Evolutionary conservation across 2,797 vertebrate species (phyloP), one percentile per base, ranked within the genome.

Genomic region (Lutjanus campechanus): DNA sequence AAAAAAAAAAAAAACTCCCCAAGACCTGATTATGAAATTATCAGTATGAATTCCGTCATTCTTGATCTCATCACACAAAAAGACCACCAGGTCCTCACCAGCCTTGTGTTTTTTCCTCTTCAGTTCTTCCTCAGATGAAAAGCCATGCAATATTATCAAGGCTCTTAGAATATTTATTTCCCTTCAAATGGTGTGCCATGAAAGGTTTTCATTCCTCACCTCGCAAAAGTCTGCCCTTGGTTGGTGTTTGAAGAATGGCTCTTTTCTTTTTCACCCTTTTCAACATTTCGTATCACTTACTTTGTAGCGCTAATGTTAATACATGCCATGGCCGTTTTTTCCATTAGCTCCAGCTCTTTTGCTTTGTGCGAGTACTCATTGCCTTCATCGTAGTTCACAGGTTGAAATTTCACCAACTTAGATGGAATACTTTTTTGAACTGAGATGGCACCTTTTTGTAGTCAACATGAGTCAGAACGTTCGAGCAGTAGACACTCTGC

Each of bases 251-350:
- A 73, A 74, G 61, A 82, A 65, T 17, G 5, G 1, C 53, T 69
- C 50, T 71, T 84, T 73, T 53, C 29, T 36, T 75, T 70, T 78
- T 69, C 60, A 65, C 58, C 60, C 68, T 25, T 77, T 79, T 56
- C 41, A 71, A 71, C 69, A 73, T 87, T 86, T 88, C 29, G 83
- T 76, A 72, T 79, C 53, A 64, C 72, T 86, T 50, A 64, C 49
- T 69, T 56, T 64, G 17, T 59, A 76, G 44, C 47, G 58, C 36
- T 11, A n/a, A 68, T 64, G 69, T 73, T 77, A 72, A 73, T 12
- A 68, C 55, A 67, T 79, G 66, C 68, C 76, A 84, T 0, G 12
- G 56, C 8, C 20, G 36, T 43, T 25, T 62, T 46, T 56, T 61
- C 46, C 55, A 74, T 80, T 73, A 78, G 16, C 44, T 29, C 8